Percentiles rank a stretch among this genome's conserved stretches.
Evolutionary conservation across 2,113 vertebrate genomes (phyloP).

Genomic region (Scolopax mira): DNA sequence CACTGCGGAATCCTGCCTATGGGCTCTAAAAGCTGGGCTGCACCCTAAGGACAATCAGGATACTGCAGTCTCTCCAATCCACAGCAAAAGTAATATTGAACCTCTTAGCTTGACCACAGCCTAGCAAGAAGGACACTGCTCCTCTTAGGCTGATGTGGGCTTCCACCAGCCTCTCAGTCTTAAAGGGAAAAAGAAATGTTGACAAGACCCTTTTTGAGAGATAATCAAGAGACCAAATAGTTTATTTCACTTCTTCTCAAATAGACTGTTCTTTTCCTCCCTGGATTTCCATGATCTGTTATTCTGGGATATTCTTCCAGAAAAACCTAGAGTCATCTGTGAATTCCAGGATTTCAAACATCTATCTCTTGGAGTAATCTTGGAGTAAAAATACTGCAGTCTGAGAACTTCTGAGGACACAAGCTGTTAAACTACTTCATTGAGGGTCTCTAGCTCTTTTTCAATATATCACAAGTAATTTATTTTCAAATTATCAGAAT

Average conservation of each 20-base stretch:
- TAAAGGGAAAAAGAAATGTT: neutral
- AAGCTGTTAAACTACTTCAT: neutral
- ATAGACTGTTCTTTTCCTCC: neutral
- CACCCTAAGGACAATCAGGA: neutral
- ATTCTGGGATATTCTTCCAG: neutral
- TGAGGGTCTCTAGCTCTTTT: neutral
- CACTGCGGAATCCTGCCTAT: neutral
- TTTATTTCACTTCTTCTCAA: neutral
- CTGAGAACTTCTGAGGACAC: neutral
- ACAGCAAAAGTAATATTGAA: neutral
- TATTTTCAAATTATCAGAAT: neutral
- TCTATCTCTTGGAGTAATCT: fast-evolving
- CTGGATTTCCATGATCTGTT: neutral
- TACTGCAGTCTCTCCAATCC: neutral
- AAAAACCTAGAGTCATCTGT: neutral
- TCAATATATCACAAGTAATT: neutral
- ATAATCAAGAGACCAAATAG: neutral
- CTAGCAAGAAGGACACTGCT: neutral
- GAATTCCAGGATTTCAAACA: neutral
- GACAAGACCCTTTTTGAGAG: neutral
- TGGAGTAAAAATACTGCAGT: neutral
- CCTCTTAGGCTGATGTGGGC: neutral
- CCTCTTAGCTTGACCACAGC: neutral
- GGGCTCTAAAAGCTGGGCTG: neutral
- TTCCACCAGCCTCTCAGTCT: neutral